Evolutionary conservation across 2,888 invertebrate species (phyloP).

Genomic region (Lottia scabra): DNA sequence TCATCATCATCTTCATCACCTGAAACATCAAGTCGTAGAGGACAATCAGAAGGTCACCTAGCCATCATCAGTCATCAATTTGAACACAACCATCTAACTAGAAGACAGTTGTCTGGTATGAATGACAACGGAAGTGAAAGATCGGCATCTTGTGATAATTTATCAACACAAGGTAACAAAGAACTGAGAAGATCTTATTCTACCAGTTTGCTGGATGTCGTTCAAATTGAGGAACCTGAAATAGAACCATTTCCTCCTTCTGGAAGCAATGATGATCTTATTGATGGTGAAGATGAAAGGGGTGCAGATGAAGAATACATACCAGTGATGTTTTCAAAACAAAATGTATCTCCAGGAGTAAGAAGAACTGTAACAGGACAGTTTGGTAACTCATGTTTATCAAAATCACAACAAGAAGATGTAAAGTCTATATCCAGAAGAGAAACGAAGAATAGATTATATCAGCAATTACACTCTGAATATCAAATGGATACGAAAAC

Average conservation of each 20-base stretch:
- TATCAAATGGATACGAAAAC: not conserved
- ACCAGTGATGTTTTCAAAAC: not conserved
- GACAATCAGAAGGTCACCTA: constrained; percentile 9
- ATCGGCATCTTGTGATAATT: constrained; percentile 51
- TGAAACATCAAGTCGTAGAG: constrained; percentile 6
- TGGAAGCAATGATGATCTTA: not conserved
- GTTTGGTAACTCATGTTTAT: not conserved
- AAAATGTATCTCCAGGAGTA: not conserved
- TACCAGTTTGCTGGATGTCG: constrained; percentile 44
- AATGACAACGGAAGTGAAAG: constrained; percentile 46
- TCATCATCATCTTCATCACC: not conserved
- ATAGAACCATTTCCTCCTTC: constrained; percentile 28
- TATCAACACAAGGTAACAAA: constrained; percentile 28
- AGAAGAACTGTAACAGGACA: not conserved
- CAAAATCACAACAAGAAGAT: no score
- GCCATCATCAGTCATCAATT: constrained; percentile 11
- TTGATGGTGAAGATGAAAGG: not conserved
- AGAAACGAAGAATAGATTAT: not conserved
- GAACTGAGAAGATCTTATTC: constrained; percentile 44
- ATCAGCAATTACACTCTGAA: not conserved
- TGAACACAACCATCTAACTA: constrained; percentile 35
- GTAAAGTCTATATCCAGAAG: not conserved
- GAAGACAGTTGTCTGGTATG: constrained; percentile 46
- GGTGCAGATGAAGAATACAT: not conserved
- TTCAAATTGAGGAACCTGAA: constrained; percentile 28